A percentile compares a stretch with the other conserved stretches of the same genome.
Evolutionary conservation across 2,888 invertebrate species (phyloP).

Genomic region (Phalangium opilio): DNA sequence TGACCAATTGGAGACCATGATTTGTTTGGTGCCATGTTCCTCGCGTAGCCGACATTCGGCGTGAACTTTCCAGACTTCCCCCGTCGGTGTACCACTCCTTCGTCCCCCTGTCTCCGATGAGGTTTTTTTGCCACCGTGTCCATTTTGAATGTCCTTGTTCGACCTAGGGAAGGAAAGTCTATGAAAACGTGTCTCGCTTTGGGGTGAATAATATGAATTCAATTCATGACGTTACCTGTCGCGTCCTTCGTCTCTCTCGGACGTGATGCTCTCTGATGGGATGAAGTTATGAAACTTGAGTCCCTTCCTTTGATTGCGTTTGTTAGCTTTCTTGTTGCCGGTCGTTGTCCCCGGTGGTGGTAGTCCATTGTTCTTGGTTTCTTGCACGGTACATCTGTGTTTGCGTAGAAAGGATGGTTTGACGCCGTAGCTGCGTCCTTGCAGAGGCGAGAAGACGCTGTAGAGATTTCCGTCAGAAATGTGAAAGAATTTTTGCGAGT

Average conservation of each 20-base stretch:
- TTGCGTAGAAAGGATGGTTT: conserved; percentile 17
- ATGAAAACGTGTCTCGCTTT: too few relatives aligned
- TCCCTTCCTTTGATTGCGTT: conserved; percentile 12
- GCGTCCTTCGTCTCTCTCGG: conserved; percentile 13
- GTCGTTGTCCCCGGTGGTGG: too few relatives aligned
- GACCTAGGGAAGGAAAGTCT: too few relatives aligned
- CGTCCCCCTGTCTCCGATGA: too few relatives aligned
- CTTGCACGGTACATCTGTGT: conserved; percentile 13
- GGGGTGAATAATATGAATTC: too few relatives aligned
- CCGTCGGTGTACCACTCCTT: background rate
- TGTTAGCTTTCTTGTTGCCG: background rate
- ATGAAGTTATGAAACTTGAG: conserved; percentile 17
- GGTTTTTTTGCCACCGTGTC: too few relatives aligned
- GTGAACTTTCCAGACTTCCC: conserved; percentile 15
- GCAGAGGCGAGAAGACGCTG: conserved; percentile 23
- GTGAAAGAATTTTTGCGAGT: conserved; percentile 24
- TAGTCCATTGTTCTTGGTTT: conserved; percentile 12
- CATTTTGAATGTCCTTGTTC: too few relatives aligned
- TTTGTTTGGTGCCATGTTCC: conserved; percentile 22
- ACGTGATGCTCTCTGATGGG: conserved; percentile 16
- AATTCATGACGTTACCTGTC: too few relatives aligned
- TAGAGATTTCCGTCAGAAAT: conserved; percentile 24
- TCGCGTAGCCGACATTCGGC: conserved; percentile 17
- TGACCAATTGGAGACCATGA: conserved; percentile 21
- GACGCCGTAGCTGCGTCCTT: conserved; percentile 18